These are phyloP conservation scores for Percopsis omiscomaycus DNA, from an alignment of 2,797 vertebrate genomes.

Conservation along the genomic window DNA sequence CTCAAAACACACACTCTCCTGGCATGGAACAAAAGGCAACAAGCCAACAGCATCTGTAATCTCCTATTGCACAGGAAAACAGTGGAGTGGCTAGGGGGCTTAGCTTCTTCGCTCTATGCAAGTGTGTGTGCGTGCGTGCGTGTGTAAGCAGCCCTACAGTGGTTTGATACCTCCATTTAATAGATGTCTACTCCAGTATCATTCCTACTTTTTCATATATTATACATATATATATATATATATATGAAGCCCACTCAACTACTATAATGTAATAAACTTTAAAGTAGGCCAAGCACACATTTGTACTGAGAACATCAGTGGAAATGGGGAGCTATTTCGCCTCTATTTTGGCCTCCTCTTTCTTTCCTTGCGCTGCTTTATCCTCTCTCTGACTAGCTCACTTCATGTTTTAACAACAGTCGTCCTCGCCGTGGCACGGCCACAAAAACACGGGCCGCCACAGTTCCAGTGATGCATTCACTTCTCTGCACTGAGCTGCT, in stretches of 20 bases:
- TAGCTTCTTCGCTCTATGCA: constrained; percentile 54
- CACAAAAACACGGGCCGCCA: no score
- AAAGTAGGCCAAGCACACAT: constrained; percentile 21
- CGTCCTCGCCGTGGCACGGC: no score
- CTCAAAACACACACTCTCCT: constrained; percentile 25
- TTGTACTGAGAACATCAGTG: background rate
- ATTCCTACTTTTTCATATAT: constrained; percentile 27
- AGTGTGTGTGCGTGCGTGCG: constrained; percentile 8
- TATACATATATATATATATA: no score
- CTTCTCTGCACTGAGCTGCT: no score
- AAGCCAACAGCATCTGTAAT: constrained; percentile 79
- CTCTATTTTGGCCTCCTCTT: background rate
- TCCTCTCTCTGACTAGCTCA: no score
- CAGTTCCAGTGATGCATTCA: no score
- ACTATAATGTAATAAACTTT: constrained; percentile 45
- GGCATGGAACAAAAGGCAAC: constrained; percentile 66
- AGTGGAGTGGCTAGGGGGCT: constrained; percentile 72
- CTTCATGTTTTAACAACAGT: no score
- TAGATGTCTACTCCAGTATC: constrained; percentile 42
- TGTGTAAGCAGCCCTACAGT: constrained; percentile 24
- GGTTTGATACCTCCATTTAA: constrained; percentile 29
- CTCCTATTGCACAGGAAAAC: constrained; percentile 78
- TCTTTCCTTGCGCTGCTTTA: no score
- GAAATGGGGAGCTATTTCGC: no score
- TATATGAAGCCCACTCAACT: constrained; percentile 21